phyloP scores from a whole-genome alignment of 23 tunicate species.

The Ciona savignyi region DNA sequence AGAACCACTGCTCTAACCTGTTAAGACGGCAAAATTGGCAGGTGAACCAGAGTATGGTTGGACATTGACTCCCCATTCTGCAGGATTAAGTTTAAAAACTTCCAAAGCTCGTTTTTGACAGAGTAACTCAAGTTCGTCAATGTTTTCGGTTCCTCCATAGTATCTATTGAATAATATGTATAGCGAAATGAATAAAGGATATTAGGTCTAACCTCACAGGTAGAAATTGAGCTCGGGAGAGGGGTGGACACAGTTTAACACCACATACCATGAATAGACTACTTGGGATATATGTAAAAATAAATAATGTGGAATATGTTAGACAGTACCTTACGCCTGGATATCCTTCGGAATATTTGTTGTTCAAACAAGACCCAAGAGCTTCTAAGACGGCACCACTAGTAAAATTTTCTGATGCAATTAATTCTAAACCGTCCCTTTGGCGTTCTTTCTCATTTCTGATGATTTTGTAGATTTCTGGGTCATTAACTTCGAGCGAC shows the following conservation, averaged over 20 bases:
- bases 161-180: constrained; percentile 69
- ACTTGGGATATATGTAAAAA: no score
- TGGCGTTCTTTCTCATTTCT: constrained; percentile 93
- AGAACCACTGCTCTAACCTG: no score
- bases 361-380: constrained; percentile 86
- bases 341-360: constrained; percentile 99
- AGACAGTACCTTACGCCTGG: constrained; percentile 93
- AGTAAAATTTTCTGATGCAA: constrained; percentile 99
- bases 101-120: constrained; percentile 86
- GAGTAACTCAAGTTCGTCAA: constrained; percentile 81
- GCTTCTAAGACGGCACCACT: constrained; percentile 92
- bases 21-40: constrained; percentile 98
- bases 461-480: constrained; percentile 73
- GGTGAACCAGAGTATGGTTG: constrained; percentile 99
- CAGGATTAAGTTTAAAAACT: constrained; percentile 47
- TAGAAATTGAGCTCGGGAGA: no score
- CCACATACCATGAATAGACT: no score
- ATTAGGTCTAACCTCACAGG: no score
- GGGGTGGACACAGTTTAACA: no score
- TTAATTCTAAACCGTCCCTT: constrained; percentile 86
- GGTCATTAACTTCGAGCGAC: constrained; percentile 71
- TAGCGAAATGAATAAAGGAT: no score
- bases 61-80: constrained; percentile 98
- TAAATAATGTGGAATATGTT: no score
- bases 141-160: constrained; percentile 96